phyloP scores from a whole-genome alignment of 92 coral and sea anemone genomes.

The Pocillopora meandrina region DNA sequence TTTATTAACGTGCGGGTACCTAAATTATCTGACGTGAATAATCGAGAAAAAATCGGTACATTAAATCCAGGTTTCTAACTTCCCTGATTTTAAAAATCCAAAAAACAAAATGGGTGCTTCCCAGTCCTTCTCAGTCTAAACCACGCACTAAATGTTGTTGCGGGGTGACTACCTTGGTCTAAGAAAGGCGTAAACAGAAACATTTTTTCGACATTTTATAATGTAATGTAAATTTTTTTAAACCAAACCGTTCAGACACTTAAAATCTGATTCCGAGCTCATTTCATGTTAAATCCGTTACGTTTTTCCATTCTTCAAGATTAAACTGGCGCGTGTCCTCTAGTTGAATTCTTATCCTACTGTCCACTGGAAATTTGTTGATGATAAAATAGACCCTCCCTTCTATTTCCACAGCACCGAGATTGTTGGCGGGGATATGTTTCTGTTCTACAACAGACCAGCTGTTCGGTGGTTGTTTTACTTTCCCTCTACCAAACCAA shows the following conservation, averaged over 20 bases:
- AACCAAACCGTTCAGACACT: too few relatives aligned
- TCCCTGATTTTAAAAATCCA: too few relatives aligned
- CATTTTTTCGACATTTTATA: too few relatives aligned
- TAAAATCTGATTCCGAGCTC: too few relatives aligned
- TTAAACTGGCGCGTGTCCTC: conserved; percentile 31
- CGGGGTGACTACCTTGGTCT: too few relatives aligned
- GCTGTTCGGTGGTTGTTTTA: neutral
- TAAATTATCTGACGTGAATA: too few relatives aligned
- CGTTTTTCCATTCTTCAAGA: conserved; percentile 29
- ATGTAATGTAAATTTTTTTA: rapidly evolving
- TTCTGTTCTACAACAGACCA: conserved; percentile 23
- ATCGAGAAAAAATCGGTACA: neutral
- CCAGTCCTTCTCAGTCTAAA: too few relatives aligned
- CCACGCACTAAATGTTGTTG: too few relatives aligned
- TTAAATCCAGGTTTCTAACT: too few relatives aligned
- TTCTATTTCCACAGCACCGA: conserved; percentile 2
- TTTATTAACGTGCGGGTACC: too few relatives aligned
- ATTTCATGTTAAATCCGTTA: neutral
- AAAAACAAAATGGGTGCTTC: too few relatives aligned
- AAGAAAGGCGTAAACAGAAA: too few relatives aligned
- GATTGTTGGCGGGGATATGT: conserved; percentile 23
- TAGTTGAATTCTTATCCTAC: conserved; percentile 34
- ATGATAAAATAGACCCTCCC: conserved; percentile 25
- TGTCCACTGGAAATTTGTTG: neutral
- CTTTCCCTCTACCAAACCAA: neutral